phyloP scores from a whole-genome alignment of 2,888 invertebrate genomes.

The Cryptus viduatorius region DNA sequence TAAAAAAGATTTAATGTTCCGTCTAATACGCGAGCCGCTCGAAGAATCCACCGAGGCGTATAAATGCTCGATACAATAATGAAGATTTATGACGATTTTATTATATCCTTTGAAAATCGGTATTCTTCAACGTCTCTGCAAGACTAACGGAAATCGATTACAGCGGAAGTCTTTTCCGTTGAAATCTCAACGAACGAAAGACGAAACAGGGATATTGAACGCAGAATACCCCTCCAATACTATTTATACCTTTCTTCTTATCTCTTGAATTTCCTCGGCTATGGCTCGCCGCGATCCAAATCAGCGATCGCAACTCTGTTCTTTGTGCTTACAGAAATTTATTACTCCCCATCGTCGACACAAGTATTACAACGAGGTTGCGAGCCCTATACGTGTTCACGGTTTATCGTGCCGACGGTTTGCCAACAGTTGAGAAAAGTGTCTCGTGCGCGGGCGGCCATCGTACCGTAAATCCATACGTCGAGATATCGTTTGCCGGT shows the following conservation, averaged over 20 bases:
- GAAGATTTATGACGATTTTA: conserved; percentile 6
- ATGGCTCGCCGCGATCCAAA: conserved; percentile 48
- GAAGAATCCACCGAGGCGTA: neutral
- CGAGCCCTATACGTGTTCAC: conserved; percentile 86
- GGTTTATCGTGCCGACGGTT: conserved; percentile 87
- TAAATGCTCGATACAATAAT: neutral
- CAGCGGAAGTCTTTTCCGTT: neutral
- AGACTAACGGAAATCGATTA: neutral
- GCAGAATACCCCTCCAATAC: neutral
- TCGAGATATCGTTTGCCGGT: conserved; percentile 89
- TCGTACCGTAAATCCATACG: conserved; percentile 84
- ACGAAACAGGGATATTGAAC: conserved; percentile 21
- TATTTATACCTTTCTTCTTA: conserved; percentile 26
- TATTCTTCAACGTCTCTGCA: neutral
- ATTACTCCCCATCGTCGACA: conserved; percentile 88
- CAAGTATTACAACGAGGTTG: conserved; percentile 84
- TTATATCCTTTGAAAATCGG: neutral
- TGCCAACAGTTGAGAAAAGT: conserved; percentile 81
- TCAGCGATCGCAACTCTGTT: conserved; percentile 50
- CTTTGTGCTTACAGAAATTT: conserved; percentile 87
- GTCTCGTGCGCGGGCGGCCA: conserved; percentile 72
- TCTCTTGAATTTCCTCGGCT: conserved; percentile 34
- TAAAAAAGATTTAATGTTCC: conserved; percentile 2
- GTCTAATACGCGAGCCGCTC: neutral
- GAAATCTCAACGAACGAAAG: conserved; percentile 6